phyloP scores from a whole-genome alignment of 1,140 invertebrate species.

The Drosophila subpulchrella region DNA sequence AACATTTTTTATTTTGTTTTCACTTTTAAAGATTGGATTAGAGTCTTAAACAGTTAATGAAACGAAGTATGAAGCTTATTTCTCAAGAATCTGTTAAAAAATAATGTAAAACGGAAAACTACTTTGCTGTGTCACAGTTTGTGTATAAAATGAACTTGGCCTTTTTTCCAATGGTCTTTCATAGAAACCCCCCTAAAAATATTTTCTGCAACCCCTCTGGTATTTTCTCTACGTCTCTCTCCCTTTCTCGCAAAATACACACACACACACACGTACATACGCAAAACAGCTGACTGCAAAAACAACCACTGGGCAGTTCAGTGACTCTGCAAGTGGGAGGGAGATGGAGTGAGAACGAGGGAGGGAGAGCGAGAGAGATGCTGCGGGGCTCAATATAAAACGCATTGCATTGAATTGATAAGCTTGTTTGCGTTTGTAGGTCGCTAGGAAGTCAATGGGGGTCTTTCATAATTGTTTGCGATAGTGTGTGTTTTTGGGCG shows the following conservation, averaged over 20 bases:
- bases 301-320: constrained; percentile 47
- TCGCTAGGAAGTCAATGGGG: constrained; percentile 46
- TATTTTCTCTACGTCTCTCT: constrained; percentile 19
- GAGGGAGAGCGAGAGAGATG: constrained; percentile 9
- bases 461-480: constrained; percentile 22
- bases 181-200: not conserved
- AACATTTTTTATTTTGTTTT: no score
- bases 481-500: constrained; percentile 7
- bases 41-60: no score
- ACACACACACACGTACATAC: not conserved
- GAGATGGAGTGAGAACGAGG: not conserved
- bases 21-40: no score
- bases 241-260: constrained; percentile 10
- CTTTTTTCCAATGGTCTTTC: not conserved
- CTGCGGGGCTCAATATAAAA: constrained; percentile 43
- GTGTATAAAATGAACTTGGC: not conserved
- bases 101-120: no score
- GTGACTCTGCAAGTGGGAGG: constrained; percentile 35
- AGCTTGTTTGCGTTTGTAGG: constrained; percentile 48
- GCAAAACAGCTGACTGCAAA: constrained; percentile 47
- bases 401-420: constrained; percentile 46
- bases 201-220: constrained; percentile 5
- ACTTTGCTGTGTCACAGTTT: not conserved
- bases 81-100: no score
- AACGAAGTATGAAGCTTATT: no score